Conservation (phyloP, 2,797 vertebrate genomes). For the Garrulus glandarius region DNA sequence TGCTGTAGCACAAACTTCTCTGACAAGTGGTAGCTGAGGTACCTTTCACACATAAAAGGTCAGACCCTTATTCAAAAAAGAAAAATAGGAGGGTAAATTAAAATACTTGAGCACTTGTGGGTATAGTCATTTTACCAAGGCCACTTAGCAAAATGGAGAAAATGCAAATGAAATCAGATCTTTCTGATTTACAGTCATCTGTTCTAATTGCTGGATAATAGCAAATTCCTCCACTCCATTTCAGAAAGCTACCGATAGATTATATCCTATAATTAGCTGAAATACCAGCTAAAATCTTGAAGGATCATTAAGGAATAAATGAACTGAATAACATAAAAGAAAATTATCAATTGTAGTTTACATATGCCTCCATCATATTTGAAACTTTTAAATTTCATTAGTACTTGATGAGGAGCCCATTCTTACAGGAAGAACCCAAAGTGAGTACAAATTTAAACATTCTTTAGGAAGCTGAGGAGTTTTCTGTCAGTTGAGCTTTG, state of each 20-base stretch:
- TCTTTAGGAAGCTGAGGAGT: background rate
- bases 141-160: background rate
- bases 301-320: background rate
- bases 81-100: background rate
- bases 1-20: background rate
- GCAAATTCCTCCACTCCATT: background rate
- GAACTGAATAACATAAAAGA: background rate
- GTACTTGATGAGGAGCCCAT: background rate
- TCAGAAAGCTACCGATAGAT: background rate
- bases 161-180: background rate
- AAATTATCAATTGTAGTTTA: background rate
- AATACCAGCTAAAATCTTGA: background rate
- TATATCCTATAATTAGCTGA: background rate
- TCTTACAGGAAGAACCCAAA: background rate
- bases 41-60: background rate
- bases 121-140: background rate
- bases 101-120: background rate
- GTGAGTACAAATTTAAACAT: background rate
- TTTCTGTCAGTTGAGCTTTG: background rate
- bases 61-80: background rate
- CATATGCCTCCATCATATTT: background rate
- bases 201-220: background rate
- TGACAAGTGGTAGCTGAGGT: background rate
- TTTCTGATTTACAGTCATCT: background rate
- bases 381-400: background rate